A percentile compares a stretch with the other conserved stretches of the same genome.
These are phyloP conservation scores for Xyrichtys novacula DNA, from an alignment of 2,797 vertebrate species.

Conservation along the genomic window DNA sequence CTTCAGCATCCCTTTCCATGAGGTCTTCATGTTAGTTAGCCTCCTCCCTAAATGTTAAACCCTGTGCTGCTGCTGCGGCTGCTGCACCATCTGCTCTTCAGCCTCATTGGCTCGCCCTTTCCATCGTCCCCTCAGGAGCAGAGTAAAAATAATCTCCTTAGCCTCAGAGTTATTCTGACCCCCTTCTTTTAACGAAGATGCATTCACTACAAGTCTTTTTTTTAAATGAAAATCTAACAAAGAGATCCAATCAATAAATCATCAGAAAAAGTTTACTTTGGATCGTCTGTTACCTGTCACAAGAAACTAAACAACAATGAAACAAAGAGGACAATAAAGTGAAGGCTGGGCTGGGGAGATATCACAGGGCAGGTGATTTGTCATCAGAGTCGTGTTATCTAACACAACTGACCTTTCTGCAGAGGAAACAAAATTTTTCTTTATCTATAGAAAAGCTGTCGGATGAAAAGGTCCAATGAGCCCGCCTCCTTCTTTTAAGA, in stretches of 20 bases:
- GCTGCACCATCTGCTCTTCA: slow-evolving; percentile 45
- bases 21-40: slow-evolving; percentile 17
- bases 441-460: slow-evolving; percentile 26
- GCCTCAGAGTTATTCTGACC: slow-evolving; percentile 35
- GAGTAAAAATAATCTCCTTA: slow-evolving; percentile 55
- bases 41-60: neutral
- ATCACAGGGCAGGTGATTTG: slow-evolving; percentile 57
- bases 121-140: slow-evolving; percentile 40
- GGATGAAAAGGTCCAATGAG: slow-evolving; percentile 35
- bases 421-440: slow-evolving; percentile 37
- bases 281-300: slow-evolving; percentile 48
- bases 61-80: neutral
- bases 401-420: slow-evolving; percentile 64
- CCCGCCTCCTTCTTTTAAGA: neutral
- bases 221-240: slow-evolving; percentile 32
- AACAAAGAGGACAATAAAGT: slow-evolving; percentile 30
- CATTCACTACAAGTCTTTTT: slow-evolving; percentile 4
- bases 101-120: slow-evolving; percentile 26
- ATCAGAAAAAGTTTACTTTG: slow-evolving; percentile 35
- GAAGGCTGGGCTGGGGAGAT: slow-evolving; percentile 55
- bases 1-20: slow-evolving; percentile 2
- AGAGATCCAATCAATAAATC: slow-evolving; percentile 58
- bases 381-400: slow-evolving; percentile 60
- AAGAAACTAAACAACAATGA: slow-evolving; percentile 18
- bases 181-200: slow-evolving; percentile 29